Base-by-base conservation (phyloP, 30 jellyfish, hydroid and myxozoan genomes). In the Rhopilema esculentum region DNA sequence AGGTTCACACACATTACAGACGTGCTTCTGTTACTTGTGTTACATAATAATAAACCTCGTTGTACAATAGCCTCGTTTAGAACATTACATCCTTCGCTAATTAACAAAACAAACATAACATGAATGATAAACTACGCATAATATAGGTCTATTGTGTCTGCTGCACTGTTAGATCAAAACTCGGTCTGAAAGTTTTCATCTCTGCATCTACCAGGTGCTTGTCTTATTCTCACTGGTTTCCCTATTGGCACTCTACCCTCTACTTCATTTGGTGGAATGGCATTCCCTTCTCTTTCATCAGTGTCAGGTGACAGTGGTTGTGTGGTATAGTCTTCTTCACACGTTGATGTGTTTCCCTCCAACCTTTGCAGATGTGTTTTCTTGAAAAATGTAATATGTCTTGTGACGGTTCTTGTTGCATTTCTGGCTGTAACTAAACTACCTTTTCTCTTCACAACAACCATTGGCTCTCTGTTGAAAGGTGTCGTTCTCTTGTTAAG, bases 401-500 rank as follows among this genome's bases (percentile, higher is more conserved):
- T 71, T 71, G 62, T 71, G 66, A 71, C 27, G 82, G 66, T 71
- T 48, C 82, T 71, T 32, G 64, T 71, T 4, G 82, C 82, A 71
- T n/a, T 71, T 71, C 62, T 71, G 82, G 62, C 30, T 64, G 68
- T 26, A 69, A 62, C 51, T 79, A 33, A 25, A 20, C 89, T 51
- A 22, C 80, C 62, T 15, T 68, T 50, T 67, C 73, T 80, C 66
- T 63, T 50, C 79, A 29, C 33, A 40, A 82, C 74, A 16, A 0
- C 70, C 24, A 21, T 65, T 17, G 91, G 91, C 52, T 49, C 85
- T 8, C 51, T 1, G 27, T 30, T 68, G 79, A 65, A 82, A 21
- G 91, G 33, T 49, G 91, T 31, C 20, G 72, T 82, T 51, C 19
- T 65, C 51, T 82, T 82, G 78, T 66, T 82, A 23, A 7, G 31